Conservation (phyloP, 2,888 invertebrate genomes). For the Argyresthia albistria region DNA sequence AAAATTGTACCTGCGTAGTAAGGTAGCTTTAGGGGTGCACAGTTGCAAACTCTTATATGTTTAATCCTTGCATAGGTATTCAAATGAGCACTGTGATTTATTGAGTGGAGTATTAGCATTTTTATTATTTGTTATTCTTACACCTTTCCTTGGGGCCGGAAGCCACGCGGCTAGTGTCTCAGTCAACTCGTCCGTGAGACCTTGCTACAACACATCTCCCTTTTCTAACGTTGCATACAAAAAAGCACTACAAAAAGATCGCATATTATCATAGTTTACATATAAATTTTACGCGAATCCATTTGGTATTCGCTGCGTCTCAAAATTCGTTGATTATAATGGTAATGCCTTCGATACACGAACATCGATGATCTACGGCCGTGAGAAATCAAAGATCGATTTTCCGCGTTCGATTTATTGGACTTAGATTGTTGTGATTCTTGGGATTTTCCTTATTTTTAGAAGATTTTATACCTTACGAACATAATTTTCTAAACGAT, state of each 20-base stretch:
- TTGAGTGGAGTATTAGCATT: conserved; percentile 74
- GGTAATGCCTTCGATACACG: conserved; percentile 63
- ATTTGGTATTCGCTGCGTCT: conserved; percentile 60
- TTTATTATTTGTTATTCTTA: conserved; percentile 75
- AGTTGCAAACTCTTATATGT: conserved; percentile 55
- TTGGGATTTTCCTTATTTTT: conserved; percentile 24
- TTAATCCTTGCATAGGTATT: conserved; percentile 67
- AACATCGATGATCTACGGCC: conserved; percentile 62
- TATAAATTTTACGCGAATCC: conserved; percentile 70
- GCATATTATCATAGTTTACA: conserved; percentile 70
- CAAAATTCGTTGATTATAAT: conserved; percentile 62
- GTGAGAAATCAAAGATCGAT: conserved; percentile 64
- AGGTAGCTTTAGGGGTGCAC: conserved; percentile 29
- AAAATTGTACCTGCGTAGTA: conserved; percentile 2
- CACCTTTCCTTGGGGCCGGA: conserved; percentile 65
- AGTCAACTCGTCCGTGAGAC: conserved; percentile 67
- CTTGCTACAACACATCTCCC: conserved; percentile 34
- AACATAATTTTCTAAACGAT: conserved; percentile 13
- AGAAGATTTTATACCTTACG: conserved; percentile 40
- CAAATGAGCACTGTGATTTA: conserved; percentile 72
- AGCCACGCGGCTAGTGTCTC: conserved; percentile 69
- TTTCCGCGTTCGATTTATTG: conserved; percentile 48
- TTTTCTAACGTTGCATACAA: conserved; percentile 25
- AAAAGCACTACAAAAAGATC: conserved; percentile 48
- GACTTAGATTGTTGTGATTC: conserved; percentile 31